phyloP scores from a whole-genome alignment of 1,140 invertebrate species.

The Thaumetopoea pityocampa region DNA sequence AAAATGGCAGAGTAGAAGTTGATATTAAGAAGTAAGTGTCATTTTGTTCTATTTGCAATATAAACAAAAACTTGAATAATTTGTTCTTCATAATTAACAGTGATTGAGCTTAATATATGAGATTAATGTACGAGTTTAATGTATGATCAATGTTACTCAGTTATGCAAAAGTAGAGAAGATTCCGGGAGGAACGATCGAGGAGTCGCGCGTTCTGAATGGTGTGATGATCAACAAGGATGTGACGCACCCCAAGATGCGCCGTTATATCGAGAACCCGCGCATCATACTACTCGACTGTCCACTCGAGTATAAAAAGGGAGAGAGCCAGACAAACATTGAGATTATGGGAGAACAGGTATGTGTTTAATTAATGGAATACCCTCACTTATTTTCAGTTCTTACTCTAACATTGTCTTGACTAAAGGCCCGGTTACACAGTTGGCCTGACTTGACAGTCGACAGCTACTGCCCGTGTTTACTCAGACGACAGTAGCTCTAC shows the following conservation, averaged over 20 bases:
- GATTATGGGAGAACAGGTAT: conserved; percentile 90
- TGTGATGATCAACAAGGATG: conserved; percentile 99
- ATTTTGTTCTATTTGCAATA: conserved; percentile 8
- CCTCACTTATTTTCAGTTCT: too few species aligned
- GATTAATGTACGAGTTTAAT: too few species aligned
- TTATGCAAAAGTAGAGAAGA: conserved; percentile 98
- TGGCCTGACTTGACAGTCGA: too few species aligned
- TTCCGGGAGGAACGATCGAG: conserved; percentile 97
- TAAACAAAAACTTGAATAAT: too few species aligned
- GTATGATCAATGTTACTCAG: too few species aligned
- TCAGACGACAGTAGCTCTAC: too few species aligned
- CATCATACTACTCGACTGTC: conserved; percentile 96
- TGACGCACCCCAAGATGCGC: conserved; percentile 98
- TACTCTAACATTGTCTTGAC: background rate
- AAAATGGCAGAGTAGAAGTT: conserved; percentile 94
- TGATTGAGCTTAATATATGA: too few species aligned
- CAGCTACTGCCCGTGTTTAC: too few species aligned
- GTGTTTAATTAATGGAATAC: background rate
- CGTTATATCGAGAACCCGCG: conserved; percentile 96
- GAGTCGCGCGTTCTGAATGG: conserved; percentile 96
- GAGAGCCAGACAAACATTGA: conserved; percentile 99
- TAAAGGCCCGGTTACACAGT: too few species aligned
- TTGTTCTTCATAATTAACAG: too few species aligned
- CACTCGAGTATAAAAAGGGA: conserved; percentile 99
- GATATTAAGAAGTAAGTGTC: conserved; percentile 91